Conservation (phyloP, 2,797 vertebrate species). For the Falco cherrug region DNA sequence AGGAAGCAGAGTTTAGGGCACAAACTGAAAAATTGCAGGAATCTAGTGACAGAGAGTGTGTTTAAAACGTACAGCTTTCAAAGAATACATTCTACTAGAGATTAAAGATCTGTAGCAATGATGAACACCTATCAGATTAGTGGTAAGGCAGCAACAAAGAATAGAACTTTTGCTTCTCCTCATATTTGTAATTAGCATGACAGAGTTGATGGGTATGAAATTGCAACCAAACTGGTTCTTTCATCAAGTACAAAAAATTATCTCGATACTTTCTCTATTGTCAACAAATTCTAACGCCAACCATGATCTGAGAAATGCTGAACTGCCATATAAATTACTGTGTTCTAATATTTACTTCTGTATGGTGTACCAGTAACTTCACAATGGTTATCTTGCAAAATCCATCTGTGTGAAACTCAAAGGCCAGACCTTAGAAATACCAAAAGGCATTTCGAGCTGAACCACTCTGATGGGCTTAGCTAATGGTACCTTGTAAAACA, state of each 20-base stretch:
- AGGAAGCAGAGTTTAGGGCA: neutral
- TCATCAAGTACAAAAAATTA: neutral
- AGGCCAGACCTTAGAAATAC: neutral
- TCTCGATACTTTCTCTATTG: neutral
- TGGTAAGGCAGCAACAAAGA: neutral
- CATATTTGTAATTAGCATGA: neutral
- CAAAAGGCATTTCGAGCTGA: neutral
- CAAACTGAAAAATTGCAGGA: neutral
- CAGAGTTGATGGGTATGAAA: neutral
- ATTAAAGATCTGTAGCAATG: neutral
- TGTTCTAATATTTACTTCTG: neutral
- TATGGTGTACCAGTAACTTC: neutral
- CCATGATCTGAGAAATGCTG: neutral
- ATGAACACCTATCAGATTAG: neutral
- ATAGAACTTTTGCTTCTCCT: neutral
- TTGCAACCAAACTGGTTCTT: neutral
- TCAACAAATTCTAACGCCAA: neutral
- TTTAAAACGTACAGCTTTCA: neutral
- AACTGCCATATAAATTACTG: neutral
- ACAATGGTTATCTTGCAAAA: neutral
- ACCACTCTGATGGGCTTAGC: neutral
- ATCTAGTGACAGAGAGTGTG: neutral
- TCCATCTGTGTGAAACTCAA: neutral
- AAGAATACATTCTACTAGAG: neutral
- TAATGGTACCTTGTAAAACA: neutral